A percentile compares a stretch with the other conserved stretches of the same genome.
Evolutionary conservation across 64 coral and sea anemone species (phyloP).

Genomic region (Astreopora myriophthalma): DNA sequence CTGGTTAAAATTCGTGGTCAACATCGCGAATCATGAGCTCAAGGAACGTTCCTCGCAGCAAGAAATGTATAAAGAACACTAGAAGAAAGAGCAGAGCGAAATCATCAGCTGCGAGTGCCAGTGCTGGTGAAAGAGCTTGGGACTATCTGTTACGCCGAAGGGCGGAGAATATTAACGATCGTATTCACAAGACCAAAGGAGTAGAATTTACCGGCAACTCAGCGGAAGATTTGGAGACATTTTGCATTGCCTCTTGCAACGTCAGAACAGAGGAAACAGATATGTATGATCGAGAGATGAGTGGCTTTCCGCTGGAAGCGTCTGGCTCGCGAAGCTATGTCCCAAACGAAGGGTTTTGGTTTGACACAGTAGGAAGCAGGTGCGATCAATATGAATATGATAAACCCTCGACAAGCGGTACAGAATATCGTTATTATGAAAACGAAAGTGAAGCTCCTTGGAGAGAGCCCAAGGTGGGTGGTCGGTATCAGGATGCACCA

Average conservation of each 20-base stretch:
- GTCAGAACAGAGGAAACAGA: background rate
- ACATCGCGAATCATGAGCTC: background rate
- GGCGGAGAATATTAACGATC: constrained; percentile 22
- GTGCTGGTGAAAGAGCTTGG: background rate
- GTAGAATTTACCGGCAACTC: background rate
- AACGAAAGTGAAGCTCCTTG: background rate
- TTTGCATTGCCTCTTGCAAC: background rate
- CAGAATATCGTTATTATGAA: background rate
- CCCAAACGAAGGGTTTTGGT: background rate
- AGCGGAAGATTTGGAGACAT: background rate
- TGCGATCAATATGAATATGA: background rate
- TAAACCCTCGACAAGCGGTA: background rate
- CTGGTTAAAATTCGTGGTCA: no score
- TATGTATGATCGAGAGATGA: background rate
- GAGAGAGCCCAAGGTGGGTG: background rate
- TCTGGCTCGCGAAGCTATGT: background rate
- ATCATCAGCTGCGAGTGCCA: background rate
- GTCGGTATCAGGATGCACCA: no score
- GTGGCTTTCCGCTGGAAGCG: background rate
- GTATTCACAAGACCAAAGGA: background rate
- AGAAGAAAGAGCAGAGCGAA: background rate
- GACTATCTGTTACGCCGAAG: constrained; percentile 19
- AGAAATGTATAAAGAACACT: background rate
- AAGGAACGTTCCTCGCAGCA: background rate
- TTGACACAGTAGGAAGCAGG: background rate